Base-by-base conservation (phyloP, 2,888 invertebrate genomes). In the Caenorhabditis macrosperma region DNA sequence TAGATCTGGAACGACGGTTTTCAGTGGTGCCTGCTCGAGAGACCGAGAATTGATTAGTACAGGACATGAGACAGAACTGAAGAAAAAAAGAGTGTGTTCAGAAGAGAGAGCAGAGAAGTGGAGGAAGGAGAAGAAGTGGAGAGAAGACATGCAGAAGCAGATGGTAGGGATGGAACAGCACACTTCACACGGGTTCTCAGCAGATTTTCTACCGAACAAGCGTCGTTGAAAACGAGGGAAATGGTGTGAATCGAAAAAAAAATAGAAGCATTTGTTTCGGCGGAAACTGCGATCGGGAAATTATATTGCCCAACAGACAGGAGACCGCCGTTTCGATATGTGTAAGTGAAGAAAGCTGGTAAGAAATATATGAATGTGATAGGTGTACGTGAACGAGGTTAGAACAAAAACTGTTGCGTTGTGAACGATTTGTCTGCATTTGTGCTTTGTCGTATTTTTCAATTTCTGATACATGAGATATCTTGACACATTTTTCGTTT, bases 1-100 rank as follows among this genome's bases (percentile, higher is more conserved):
- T 17, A 33, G 15, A 63, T 72, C 71, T 72, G 71, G 71, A 72
- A 72, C 71, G 54, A 55, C 30, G 22, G 48, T 48, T 24, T 24
- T 48, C 50, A 38, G 50, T 41, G 52, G 57, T 67, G 48, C 57
- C 66, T 66, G 54, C 50, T 26, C n/a, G 22, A 33, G 20, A 26
- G 20, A 30, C 20, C 20, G 9, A 33, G 7, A 30, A 30, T 54
- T 28, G 50, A 35, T 68, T 68, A n/a, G 48, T 38, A 59, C 44
- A 55, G 41, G 48, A 59, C 68, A 68, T 30, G n/a, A 55, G 55
- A 57, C 61, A 28, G 35, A 60, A 61, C 35, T 41, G 33, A 35
- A 30, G 52, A 30, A 71, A 69, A 33, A 44, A 33, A 46, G 33
- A 30, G 33, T 30, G 50, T 44, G 44, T 44, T 44, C 44, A 46